Base-by-base conservation (phyloP, 1,140 invertebrate genomes). In the Bombus pyrosoma region DNA sequence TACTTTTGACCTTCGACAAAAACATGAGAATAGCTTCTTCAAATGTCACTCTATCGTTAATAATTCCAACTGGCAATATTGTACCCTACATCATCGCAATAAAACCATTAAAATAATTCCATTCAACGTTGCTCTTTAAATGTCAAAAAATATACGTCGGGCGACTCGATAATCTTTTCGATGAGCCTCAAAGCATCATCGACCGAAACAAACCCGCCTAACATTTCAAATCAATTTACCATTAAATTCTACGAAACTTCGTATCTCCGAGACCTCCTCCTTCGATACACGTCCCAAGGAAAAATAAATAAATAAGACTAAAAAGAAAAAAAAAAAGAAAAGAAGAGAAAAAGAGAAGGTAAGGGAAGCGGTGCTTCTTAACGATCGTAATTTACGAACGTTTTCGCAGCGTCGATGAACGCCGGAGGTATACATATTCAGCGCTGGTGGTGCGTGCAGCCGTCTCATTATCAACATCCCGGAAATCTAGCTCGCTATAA, bases 401-500 rank as follows among this genome's bases (percentile, higher is more conserved):
- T 47, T 47, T 47, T 73, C 71, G 22, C 69, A 28, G 12, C 39
- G 39, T 39, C 39, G 69, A 71, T 41, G 39, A n/a, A 41, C 39
- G 25, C 37, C 18, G n/a, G 69, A n/a, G 25, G 69, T n/a, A 53
- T 25, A 28, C 64, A 47, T 53, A 32, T 57, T 69, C 68, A 47
- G 68, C 43, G 43, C n/a, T 47, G 39, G 41, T 68, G 77, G n/a
- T 80, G 64, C 78, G 66, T 53, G 78, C 43, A 81, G 34, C 71
- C 71, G 71, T n/a, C 71, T 73, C 71, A 73, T 73, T 73, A 73
- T 37, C 78, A 66, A 69, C 64, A 37, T 69, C 64, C 78, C 66
- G 78, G 78, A 81, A 81, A 81, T 53, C 66, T 81, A 81, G 28
- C 78, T 25, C 41, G 78, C 39, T 25, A 22, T 71, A 71, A 81